Base-by-base conservation (phyloP, 2,888 invertebrate species). In the Allygus modestus region DNA sequence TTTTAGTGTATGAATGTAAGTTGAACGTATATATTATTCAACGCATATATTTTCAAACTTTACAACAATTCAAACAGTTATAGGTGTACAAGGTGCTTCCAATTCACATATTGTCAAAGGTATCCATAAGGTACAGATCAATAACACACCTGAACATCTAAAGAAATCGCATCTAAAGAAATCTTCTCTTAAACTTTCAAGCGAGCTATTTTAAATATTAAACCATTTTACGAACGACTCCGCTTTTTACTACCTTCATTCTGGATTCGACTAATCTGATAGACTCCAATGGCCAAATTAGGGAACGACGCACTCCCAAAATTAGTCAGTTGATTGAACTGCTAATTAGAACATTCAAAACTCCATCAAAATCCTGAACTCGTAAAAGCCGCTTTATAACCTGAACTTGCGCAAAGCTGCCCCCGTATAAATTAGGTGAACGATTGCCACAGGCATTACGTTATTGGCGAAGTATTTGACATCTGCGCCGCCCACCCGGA, bases 391-490 rank as follows among this genome's bases (percentile, higher is more conserved):
- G 23, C 26, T 65, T 65, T 28, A 65, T 65, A 65, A 31, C 65
- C 31, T 58, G 65, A 12, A 4, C 28, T 65, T 65, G 65, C 65
- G 65, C 31, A 28, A 65, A 65, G 65, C 15, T 58, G 65, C 7
- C 28, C 20, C 4, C 12, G 31, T 28, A 28, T 65, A 65, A 65
- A 65, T 65, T 31, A 65, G 65, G 65, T 28, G 31, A 65, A 26
- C 65, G 65, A 28, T 26, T 65, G 65, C 65, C 65, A 5, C 65
- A 28, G 65, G 65, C 65, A 28, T 28, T 58, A 17, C 46, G 58
- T 20, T 58, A 65, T 65, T 65, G 65, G 65, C 65, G 65, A 20
- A 23, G 28, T n/a, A 28, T 26, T 65, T 28, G 65, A 65, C 65
- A 65, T 17, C 28, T 15, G 65, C 0, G 2, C 65, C 65, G 65